phyloP scores from a whole-genome alignment of 2,888 invertebrate genomes.

The Brachycybe producta region DNA sequence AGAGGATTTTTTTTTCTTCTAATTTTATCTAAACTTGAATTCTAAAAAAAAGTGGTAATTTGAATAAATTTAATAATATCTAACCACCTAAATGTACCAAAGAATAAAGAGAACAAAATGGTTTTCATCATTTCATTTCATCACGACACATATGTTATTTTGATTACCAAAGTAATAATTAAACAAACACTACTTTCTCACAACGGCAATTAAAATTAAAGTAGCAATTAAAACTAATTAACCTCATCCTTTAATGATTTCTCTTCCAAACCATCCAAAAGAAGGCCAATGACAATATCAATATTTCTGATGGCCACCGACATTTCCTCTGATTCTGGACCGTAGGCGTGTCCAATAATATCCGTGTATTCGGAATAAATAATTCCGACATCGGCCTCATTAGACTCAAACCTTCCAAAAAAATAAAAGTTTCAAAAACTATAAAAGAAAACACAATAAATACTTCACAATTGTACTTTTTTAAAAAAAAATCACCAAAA shows the following conservation, averaged over 20 bases:
- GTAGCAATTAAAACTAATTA: background rate
- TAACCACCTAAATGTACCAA: too few relatives aligned
- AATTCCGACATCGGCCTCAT: constrained; percentile 8
- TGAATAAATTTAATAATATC: too few relatives aligned
- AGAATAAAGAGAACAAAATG: too few relatives aligned
- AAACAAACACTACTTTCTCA: too few relatives aligned
- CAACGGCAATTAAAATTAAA: constrained; percentile 8
- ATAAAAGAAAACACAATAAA: background rate
- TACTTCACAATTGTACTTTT: background rate
- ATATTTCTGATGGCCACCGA: constrained; percentile 21
- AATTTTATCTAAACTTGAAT: too few relatives aligned
- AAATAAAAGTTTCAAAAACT: background rate
- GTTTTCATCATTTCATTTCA: too few relatives aligned
- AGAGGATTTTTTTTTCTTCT: too few relatives aligned
- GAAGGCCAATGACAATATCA: constrained; percentile 20
- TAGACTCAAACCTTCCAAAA: background rate
- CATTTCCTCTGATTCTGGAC: constrained; percentile 22
- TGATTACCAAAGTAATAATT: too few relatives aligned
- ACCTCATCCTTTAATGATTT: constrained; percentile 22
- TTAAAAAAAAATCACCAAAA: constrained; percentile 1
- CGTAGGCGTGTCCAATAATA: constrained; percentile 22
- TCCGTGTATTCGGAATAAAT: constrained; percentile 12
- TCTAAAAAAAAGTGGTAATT: too few relatives aligned
- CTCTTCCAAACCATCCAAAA: constrained; percentile 21
- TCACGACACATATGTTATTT: too few relatives aligned